Evolutionary conservation across 1,140 invertebrate species (phyloP), one percentile per base, ranked within the genome.

Genomic region (Diprion similis): DNA sequence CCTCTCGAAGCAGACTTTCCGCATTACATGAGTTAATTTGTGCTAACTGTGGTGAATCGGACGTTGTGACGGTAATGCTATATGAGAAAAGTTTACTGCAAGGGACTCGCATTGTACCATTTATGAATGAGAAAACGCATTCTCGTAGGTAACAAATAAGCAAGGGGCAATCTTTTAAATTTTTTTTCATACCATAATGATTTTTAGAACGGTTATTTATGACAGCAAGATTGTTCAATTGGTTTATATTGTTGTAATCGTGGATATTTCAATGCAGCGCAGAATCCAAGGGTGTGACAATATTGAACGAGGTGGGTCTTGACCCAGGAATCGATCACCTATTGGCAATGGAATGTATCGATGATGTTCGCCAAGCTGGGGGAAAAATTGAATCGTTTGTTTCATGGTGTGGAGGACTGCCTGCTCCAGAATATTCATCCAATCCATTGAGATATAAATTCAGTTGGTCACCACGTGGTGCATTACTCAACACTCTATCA

Each of bases 321-420:
- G 99, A 99, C 86, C 99, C 99, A 0, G 98, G 98, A 4, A 95
- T 99, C 77, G 99, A 99, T 86, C 99, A 99, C 87, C 90, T 99
- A 66, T 85, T 99, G 68, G 99, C 99, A 0, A 92, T 99, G 86
- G 97, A 99, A 85, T 98, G 96, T 84, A 98, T 99, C 77, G 97
- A 99, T 83, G 94, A 98, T 79, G 92, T 92, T 85, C 95, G 91
- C 85, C 91, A 89, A 86, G 93, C 89, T 86, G 98, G 89, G 87
- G 92, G 95, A 19, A 93, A 95, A 82, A 91, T 99, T 1, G 96
- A 96, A 68, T 98, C 97, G 1, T 99, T 99, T 85, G 92, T 98
- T 0, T 99, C 97, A 0, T 99, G 96, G 87, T 99, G 98, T 83
- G 99, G 99, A 73, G 99, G 95, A 47, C 86, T 99, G 46, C 98